Evolutionary conservation across 2,888 invertebrate genomes (phyloP).

Genomic region (Oxycera nigricornis): DNA sequence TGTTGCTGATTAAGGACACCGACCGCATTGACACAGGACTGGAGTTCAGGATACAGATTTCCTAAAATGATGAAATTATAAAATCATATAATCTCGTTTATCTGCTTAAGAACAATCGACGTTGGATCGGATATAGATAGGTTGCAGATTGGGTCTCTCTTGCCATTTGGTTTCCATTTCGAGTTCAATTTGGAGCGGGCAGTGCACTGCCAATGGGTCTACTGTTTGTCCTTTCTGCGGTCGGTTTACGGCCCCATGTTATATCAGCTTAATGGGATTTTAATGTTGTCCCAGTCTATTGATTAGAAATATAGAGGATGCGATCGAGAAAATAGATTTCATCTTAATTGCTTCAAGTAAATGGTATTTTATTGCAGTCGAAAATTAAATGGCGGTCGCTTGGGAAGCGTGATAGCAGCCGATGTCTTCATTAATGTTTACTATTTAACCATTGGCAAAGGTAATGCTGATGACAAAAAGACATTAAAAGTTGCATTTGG

Average conservation of each 20-base stretch:
- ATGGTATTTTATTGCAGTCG: background rate
- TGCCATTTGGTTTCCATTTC: background rate
- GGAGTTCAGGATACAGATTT: background rate
- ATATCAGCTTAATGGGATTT: constrained; percentile 16
- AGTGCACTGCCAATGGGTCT: constrained; percentile 1
- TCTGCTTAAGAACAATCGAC: constrained; percentile 11
- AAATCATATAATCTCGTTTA: constrained; percentile 43
- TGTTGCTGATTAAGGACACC: background rate
- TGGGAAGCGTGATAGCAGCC: too few relatives aligned
- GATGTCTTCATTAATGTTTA: too few relatives aligned
- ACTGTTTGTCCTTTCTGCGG: background rate
- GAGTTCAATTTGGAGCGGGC: background rate
- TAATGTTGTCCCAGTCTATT: constrained; percentile 23
- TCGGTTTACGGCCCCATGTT: background rate
- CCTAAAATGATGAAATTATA: constrained; percentile 44
- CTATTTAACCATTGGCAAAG: too few relatives aligned
- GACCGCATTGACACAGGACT: background rate
- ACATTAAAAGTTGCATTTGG: too few relatives aligned
- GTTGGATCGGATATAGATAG: background rate
- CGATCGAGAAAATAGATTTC: background rate
- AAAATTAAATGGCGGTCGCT: too few relatives aligned
- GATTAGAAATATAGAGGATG: constrained; percentile 13
- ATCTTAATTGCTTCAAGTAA: constrained; percentile 4
- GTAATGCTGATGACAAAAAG: too few relatives aligned
- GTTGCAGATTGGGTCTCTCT: background rate